Evolutionary conservation across 2,113 vertebrate genomes (phyloP).

Genomic region (Poeciliopsis prolifica): DNA sequence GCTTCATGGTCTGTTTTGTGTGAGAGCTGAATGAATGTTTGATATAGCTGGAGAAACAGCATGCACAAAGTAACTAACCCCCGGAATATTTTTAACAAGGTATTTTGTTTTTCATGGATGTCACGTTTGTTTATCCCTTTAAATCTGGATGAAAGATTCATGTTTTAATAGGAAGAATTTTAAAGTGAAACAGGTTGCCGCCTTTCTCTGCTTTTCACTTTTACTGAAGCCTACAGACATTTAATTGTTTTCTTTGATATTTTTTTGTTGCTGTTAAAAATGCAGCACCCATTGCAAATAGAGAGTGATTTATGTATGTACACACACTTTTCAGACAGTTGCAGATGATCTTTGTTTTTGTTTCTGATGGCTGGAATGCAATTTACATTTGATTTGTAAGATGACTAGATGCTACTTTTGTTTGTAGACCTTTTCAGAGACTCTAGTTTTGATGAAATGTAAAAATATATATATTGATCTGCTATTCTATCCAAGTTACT

Average conservation of each 20-base stretch:
- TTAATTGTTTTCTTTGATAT: background rate
- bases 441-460: background rate
- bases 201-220: background rate
- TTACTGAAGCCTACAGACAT: background rate
- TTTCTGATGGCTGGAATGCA: background rate
- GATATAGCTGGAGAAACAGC: background rate
- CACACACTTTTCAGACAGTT: background rate
- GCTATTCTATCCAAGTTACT: no score
- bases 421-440: conserved; percentile 2
- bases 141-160: background rate
- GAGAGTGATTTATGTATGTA: background rate
- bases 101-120: background rate
- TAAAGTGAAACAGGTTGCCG: background rate
- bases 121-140: background rate
- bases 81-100: background rate
- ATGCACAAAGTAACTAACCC: background rate
- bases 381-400: conserved; percentile 14
- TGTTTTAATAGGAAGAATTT: background rate
- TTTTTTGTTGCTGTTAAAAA: background rate
- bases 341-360: conserved; percentile 1
- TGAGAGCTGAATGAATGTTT: background rate
- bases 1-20: background rate
- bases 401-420: background rate
- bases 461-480: background rate
- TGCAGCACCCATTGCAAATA: no score